Conservation (phyloP, 2,888 invertebrate species). For the Sepiola atlantica region DNA sequence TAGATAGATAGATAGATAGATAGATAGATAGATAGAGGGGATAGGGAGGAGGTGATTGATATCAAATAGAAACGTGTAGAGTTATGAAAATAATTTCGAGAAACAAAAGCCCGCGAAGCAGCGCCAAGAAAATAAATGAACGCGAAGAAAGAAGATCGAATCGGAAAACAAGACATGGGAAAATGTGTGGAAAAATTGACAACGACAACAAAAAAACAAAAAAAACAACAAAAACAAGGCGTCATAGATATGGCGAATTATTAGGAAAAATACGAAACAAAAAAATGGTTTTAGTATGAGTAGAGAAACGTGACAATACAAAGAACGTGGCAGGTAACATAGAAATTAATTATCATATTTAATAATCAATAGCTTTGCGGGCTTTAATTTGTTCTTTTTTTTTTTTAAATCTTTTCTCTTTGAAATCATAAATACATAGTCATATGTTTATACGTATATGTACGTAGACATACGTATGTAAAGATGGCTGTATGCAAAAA, state of each 20-base stretch:
- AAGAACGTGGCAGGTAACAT: not conserved
- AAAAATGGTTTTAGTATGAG: not conserved
- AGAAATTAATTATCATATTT: conserved; percentile 24
- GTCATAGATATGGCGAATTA: not conserved
- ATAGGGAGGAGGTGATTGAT: no score
- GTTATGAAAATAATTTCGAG: no score
- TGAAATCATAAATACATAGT: not conserved
- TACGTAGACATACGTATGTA: not conserved
- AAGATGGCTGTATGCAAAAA: not conserved
- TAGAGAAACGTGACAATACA: not conserved
- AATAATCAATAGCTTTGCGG: not conserved
- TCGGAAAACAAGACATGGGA: not conserved
- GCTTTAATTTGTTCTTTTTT: not conserved
- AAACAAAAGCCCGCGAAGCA: no score
- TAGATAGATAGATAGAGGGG: no score
- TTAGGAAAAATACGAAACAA: not conserved
- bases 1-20: no score
- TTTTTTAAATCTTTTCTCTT: not conserved
- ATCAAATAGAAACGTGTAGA: no score
- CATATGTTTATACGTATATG: not conserved
- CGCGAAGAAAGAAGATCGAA: not conserved
- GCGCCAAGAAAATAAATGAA: not conserved
- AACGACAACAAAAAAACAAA: not conserved
- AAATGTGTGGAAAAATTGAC: not conserved
- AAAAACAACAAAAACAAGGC: not conserved